Base-by-base conservation (phyloP, 2,888 invertebrate genomes). In the Pseudococcus jackbeardsleyi region DNA sequence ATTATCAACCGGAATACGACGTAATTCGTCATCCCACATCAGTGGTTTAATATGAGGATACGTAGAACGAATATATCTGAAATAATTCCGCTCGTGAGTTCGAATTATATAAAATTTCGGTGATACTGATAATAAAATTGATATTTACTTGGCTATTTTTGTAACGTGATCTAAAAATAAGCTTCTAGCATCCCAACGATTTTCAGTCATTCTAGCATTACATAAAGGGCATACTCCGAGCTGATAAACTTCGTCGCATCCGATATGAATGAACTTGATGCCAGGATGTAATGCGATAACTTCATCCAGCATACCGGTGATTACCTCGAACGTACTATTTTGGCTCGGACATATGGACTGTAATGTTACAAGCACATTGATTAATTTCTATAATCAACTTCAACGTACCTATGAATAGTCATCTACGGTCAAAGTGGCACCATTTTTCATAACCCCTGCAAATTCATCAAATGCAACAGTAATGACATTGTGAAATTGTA, bases 21-120 rank as follows among this genome's bases (percentile, higher is more conserved):
- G 90, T 88, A 93, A 90, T 93, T 93, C 93, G 90, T 93, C 93
- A 90, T 93, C 93, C 93, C 93, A 93, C 90, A 93, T 92, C 46
- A 93, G 91, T 3, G 92, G 91, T 6, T 91, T 91, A 6, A 92
- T 90, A 4, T 89, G 89, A 19, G 91, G 90, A 90, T 92, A 91
- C 46, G 90, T 91, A 8, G 90, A 89, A 84, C 91, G 91, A 6
- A 93, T 91, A 89, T 92, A 91, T 46, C 89, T 89, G 22, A 64
- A 64, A 85, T 17, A 50, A 85, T 33, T 11, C 17, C 12, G 11
- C 48, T 50, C 48, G 12, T 50, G 0, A 42, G 6, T 42, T 9
- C 15, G 11, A 50, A 50, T 50, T 50, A 12, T 9, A 15, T 15
- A 9, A 5, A 12, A 15, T 50, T 5, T 8, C 15, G 11, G 42